Conservation (phyloP, 2,888 invertebrate species). For the Phortica magna region DNA sequence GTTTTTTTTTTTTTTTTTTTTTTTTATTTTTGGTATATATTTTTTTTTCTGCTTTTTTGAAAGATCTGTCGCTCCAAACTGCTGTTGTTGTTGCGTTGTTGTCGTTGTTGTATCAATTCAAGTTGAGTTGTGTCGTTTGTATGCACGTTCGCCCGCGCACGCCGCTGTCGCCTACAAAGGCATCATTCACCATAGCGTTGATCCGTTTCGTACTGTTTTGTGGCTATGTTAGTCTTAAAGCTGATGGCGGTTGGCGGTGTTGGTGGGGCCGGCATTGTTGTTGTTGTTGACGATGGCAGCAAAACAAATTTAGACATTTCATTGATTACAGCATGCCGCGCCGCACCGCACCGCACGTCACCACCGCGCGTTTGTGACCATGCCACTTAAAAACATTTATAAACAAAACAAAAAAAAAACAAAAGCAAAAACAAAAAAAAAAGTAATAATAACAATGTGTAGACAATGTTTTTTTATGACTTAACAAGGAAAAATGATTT, state of each 20-base stretch:
- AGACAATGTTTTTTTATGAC: conserved; percentile 27
- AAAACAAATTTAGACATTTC: conserved; percentile 26
- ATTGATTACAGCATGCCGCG: background rate
- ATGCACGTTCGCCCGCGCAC: too few species aligned
- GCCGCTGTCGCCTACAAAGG: background rate
- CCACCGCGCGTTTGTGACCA: background rate
- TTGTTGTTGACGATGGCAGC: background rate
- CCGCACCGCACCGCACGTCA: background rate
- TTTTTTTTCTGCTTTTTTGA: background rate
- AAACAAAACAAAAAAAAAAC: conserved; percentile 12
- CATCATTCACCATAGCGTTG: conserved; percentile 10
- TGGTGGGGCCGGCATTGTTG: background rate
- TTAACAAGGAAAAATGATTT: conserved; percentile 29
- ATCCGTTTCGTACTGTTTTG: conserved; percentile 4
- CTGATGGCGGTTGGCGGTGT: background rate
- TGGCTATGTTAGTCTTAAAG: background rate
- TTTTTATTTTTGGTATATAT: background rate
- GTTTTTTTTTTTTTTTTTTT: background rate
- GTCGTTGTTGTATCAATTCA: background rate
- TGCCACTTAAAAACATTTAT: conserved; percentile 15
- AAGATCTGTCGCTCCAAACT: background rate
- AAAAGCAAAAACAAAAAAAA: conserved; percentile 6
- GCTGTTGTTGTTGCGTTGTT: background rate
- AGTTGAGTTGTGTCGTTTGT: background rate
- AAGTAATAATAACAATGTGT: conserved; percentile 16